phyloP scores from a whole-genome alignment of 2,113 vertebrate genomes.

The Xiphophorus maculatus region DNA sequence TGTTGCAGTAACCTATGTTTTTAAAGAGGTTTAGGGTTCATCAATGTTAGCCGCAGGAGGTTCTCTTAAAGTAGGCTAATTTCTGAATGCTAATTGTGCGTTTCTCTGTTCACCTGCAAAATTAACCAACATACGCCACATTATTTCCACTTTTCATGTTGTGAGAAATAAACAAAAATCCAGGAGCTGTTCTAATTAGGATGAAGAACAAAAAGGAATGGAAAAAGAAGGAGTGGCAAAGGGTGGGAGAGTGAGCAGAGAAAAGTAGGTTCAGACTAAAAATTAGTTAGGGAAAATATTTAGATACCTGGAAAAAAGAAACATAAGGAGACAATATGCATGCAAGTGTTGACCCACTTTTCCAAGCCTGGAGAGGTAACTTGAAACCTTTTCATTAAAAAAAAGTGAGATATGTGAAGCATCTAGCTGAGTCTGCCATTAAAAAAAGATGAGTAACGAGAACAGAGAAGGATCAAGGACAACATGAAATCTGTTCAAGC shows the following conservation, averaged over 20 bases:
- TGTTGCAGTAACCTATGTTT: constrained; percentile 3
- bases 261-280: constrained; percentile 7
- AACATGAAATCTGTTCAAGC: constrained; percentile 20
- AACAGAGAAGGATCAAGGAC: constrained; percentile 30
- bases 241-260: constrained; percentile 3
- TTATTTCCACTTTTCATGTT: constrained; percentile 20
- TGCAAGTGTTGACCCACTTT: constrained; percentile 61
- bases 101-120: constrained; percentile 23
- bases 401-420: constrained; percentile 5
- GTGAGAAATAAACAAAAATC: constrained; percentile 34
- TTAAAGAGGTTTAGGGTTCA: neutral
- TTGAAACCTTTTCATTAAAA: constrained; percentile 38
- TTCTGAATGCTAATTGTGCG: constrained; percentile 18
- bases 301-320: constrained; percentile 36
- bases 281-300: neutral
- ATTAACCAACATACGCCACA: constrained; percentile 8
- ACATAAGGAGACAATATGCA: constrained; percentile 39
- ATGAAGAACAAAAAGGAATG: constrained; percentile 1
- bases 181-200: constrained; percentile 45
- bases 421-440: constrained; percentile 4
- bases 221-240: neutral
- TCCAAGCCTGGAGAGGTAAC: constrained; percentile 24
- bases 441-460: constrained; percentile 6
- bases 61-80: constrained; percentile 26
- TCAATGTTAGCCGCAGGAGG: constrained; percentile 17